A percentile compares a stretch with the other conserved stretches of the same genome.
Evolutionary conservation across 2,888 invertebrate species (phyloP).

Genomic region (Deilephila elpenor): DNA sequence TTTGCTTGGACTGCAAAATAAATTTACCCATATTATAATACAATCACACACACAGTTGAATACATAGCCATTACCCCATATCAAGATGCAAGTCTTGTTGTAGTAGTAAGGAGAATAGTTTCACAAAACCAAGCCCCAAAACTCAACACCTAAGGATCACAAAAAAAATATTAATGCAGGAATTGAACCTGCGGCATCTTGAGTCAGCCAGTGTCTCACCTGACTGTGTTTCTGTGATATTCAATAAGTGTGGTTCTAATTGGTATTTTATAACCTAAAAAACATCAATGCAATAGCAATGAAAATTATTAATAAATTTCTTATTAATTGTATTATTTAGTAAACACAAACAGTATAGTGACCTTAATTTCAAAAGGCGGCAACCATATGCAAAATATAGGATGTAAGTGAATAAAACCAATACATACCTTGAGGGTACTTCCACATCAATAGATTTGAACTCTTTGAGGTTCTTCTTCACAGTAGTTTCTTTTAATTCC

Average conservation of each 20-base stretch:
- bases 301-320: background rate
- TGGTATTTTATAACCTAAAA: slow-evolving; percentile 16
- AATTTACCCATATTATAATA: slow-evolving; percentile 17
- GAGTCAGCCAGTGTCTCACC: too few species aligned
- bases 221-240: too few species aligned
- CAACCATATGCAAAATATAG: background rate
- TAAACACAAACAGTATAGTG: too few species aligned
- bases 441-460: slow-evolving; percentile 91
- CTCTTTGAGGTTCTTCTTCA: slow-evolving; percentile 85
- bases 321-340: too few species aligned
- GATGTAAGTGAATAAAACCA: slow-evolving; percentile 10
- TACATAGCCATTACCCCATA: too few species aligned
- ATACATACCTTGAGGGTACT: slow-evolving; percentile 87
- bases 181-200: too few species aligned
- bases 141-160: too few species aligned
- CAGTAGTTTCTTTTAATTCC: slow-evolving; percentile 82
- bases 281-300: background rate
- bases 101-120: too few species aligned
- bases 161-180: background rate
- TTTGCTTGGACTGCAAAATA: slow-evolving; percentile 85
- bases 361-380: background rate
- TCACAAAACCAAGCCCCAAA: too few species aligned
- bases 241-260: too few species aligned
- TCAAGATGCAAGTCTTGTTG: too few species aligned
- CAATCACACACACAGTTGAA: background rate